Base-by-base conservation (phyloP, 1,140 invertebrate species). In the Plectrocnemia conspersa region DNA sequence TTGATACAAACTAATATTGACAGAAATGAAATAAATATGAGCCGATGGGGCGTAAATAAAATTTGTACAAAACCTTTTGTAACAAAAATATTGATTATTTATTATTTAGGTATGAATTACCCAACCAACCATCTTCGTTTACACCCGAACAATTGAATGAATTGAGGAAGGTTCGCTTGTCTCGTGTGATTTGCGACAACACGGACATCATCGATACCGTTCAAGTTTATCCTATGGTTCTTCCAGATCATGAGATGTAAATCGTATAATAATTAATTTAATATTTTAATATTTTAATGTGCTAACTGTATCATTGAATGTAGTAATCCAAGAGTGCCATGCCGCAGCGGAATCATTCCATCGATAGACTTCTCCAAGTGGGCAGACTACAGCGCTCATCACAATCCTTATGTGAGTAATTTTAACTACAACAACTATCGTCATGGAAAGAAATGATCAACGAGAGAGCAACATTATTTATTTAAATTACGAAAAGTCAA, bases 161-260 rank as follows among this genome's bases (percentile, higher is more conserved):
- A 73, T 84, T 99, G 44, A 81, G 90, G 48, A 96, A 96, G 70
- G 74, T 85, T 0, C 83, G 85, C 60, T 74, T 98, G 0, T 85
- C 93, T 0, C 80, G 91, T 54, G 73, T 98, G 27, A 88, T 98
- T 47, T 99, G 96, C 70, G 92, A 97, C 67, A 98, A 97, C 66
- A 93, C 89, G 1, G 93, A 97, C 68, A 78, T 92, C 24, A 88
- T 96, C 41, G 88, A 91, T 62, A 91, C 89, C 0, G 86, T 97
- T 54, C 96, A 97, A 71, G 79, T 92, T 13, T 93, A 95, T 71
- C 92, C 94, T 0, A 93, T 97, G 85, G 84, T 93, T 0, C 71
- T 93, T 57, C 88, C 91, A 0, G 91, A 93, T 76, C 88, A 91
- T 67, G 88, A 91, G 82, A 82, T 93, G 89, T 93, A 79, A 85